phyloP scores from a whole-genome alignment of 2,113 vertebrate species.

The Meriones unguiculatus region DNA sequence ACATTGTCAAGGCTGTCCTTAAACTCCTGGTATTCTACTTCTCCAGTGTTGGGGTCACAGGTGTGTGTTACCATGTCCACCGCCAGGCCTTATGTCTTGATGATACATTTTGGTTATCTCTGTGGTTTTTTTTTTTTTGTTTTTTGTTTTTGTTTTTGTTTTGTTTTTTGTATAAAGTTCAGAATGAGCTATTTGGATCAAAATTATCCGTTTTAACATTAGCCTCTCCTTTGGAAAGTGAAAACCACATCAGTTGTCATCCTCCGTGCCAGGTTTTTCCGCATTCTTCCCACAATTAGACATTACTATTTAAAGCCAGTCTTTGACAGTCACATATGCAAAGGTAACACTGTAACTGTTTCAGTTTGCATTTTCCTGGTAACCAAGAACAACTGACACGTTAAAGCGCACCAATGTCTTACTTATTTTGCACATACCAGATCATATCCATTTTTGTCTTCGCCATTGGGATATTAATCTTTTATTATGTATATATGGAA shows the following conservation, averaged over 20 bases:
- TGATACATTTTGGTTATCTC: background rate
- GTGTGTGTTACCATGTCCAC: background rate
- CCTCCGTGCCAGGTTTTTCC: background rate
- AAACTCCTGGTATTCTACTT: background rate
- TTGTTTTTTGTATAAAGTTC: background rate
- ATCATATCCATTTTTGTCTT: background rate
- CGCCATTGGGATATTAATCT: background rate
- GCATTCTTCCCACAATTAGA: background rate
- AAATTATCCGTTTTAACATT: background rate
- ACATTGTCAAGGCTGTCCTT: background rate
- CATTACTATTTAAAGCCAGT: background rate
- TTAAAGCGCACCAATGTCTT: background rate
- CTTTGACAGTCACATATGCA: background rate
- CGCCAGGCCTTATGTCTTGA: background rate
- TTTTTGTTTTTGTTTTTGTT: background rate
- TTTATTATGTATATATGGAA: background rate
- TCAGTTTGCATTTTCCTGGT: constrained; percentile 19
- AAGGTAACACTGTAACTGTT: background rate
- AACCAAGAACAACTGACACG: background rate
- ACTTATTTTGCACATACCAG: background rate
- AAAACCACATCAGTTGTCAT: background rate
- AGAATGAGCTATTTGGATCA: background rate
- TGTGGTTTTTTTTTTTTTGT: background rate
- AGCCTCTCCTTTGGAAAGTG: background rate
- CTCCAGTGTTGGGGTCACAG: background rate